Evolutionary conservation across 1,140 invertebrate genomes (phyloP).

Genomic region (Trichomalopsis sarcophagae): DNA sequence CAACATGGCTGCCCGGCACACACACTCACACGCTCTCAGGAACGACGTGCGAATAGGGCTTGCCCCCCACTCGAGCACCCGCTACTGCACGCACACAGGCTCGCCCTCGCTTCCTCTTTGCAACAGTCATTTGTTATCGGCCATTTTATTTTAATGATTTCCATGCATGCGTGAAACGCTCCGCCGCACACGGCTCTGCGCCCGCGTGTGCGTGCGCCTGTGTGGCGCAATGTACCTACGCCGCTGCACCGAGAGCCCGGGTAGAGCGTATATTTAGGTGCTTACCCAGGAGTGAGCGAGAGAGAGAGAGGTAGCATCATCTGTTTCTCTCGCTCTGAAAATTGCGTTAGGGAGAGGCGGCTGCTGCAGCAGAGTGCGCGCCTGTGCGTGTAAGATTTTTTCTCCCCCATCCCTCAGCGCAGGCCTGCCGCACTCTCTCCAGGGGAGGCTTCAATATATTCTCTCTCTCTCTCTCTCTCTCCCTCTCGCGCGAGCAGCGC

Average conservation of each 20-base stretch:
- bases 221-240: conserved; percentile 57
- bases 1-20: conserved; percentile 70
- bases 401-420: neutral
- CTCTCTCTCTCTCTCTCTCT: neutral
- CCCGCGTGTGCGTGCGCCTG: conserved; percentile 53
- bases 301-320: conserved; percentile 34
- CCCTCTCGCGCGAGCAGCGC: neutral
- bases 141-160: conserved; percentile 77
- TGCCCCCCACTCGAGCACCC: neutral
- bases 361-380: neutral
- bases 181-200: conserved; percentile 64
- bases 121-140: conserved; percentile 76
- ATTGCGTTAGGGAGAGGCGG: conserved; percentile 24
- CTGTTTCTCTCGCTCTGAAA: conserved; percentile 38
- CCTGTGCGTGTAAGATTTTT: neutral
- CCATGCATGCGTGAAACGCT: conserved; percentile 75
- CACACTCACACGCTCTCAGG: neutral
- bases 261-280: conserved; percentile 59
- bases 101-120: conserved; percentile 63
- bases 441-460: conserved; percentile 45
- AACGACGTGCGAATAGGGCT: neutral
- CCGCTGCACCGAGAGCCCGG: conserved; percentile 35
- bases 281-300: conserved; percentile 17
- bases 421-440: neutral
- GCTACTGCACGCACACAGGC: conserved; percentile 17